phyloP scores from a whole-genome alignment of 2,888 invertebrate genomes.

The Norana najaformis region DNA sequence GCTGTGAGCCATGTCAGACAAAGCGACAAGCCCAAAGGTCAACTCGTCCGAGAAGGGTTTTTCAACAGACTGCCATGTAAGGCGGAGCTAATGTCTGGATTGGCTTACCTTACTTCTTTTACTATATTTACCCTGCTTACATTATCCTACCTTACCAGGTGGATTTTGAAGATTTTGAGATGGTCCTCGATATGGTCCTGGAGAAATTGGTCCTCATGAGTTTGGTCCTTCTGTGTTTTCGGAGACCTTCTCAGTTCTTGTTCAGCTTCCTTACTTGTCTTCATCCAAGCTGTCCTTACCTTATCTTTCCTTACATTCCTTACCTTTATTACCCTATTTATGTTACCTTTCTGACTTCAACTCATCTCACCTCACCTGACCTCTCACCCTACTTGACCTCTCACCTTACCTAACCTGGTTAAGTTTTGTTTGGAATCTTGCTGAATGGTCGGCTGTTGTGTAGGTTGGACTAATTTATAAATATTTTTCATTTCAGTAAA shows the following conservation, averaged over 20 bases:
- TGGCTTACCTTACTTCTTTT: too few relatives aligned
- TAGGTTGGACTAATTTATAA: background rate
- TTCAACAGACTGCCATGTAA: slow-evolving; percentile 8
- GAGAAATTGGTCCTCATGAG: background rate
- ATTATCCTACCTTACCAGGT: too few relatives aligned
- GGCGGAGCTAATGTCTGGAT: background rate
- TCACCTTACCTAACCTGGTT: background rate
- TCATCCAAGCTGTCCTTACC: too few relatives aligned
- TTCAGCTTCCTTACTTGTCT: too few relatives aligned
- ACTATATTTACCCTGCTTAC: too few relatives aligned
- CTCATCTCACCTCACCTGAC: background rate
- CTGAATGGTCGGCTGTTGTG: background rate
- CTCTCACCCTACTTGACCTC: background rate
- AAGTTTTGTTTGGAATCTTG: background rate
- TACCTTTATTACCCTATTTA: too few relatives aligned
- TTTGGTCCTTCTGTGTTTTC: background rate
- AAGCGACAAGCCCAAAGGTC: slow-evolving; percentile 81
- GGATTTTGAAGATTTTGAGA: too few relatives aligned
- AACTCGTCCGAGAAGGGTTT: slow-evolving; percentile 73
- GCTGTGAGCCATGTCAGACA: slow-evolving; percentile 83
- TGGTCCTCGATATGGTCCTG: background rate
- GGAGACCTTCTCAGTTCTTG: background rate
- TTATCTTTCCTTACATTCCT: too few relatives aligned
- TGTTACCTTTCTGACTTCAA: too few relatives aligned
- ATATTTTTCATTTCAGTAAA: slow-evolving; percentile 69